A percentile compares a stretch with the other conserved stretches of the same genome.
Evolutionary conservation across 2,888 invertebrate genomes (phyloP).

Genomic region (Diarsia rubi): DNA sequence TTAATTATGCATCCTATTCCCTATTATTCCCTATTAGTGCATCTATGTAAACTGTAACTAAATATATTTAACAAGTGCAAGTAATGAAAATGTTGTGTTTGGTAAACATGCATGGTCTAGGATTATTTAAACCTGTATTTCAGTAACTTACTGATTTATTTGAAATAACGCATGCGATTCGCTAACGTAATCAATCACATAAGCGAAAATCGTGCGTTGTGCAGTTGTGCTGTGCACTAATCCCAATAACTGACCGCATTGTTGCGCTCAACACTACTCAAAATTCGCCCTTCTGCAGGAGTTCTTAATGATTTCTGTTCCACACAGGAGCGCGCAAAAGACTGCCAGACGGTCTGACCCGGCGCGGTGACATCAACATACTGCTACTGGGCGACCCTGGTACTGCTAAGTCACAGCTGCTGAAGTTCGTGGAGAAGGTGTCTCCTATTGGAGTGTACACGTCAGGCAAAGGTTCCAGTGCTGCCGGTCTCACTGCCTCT

Average conservation of each 20-base stretch:
- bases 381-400: conserved; percentile 99
- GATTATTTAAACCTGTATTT: not conserved
- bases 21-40: no score
- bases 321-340: conserved; percentile 93
- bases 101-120: no score
- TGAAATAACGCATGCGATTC: not conserved
- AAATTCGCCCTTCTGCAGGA: not conserved
- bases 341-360: conserved; percentile 98
- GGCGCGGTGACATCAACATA: conserved; percentile 99
- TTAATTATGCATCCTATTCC: no score
- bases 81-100: no score
- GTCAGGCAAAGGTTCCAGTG: conserved; percentile 99
- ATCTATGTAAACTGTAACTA: no score
- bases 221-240: not conserved
- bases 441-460: conserved; percentile 98
- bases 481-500: conserved; percentile 99
- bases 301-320: not conserved
- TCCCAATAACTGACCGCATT: not conserved
- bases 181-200: not conserved
- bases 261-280: not conserved
- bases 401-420: conserved; percentile 99
- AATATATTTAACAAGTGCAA: no score
- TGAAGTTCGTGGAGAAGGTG: conserved; percentile 99
- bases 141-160: not conserved
- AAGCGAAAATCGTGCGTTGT: not conserved